Percentiles rank a stretch among this genome's conserved stretches.
These are phyloP conservation scores for Parauchenoglanis punctatus DNA, from an alignment of 2,797 vertebrate species.

Conservation along the genomic window DNA sequence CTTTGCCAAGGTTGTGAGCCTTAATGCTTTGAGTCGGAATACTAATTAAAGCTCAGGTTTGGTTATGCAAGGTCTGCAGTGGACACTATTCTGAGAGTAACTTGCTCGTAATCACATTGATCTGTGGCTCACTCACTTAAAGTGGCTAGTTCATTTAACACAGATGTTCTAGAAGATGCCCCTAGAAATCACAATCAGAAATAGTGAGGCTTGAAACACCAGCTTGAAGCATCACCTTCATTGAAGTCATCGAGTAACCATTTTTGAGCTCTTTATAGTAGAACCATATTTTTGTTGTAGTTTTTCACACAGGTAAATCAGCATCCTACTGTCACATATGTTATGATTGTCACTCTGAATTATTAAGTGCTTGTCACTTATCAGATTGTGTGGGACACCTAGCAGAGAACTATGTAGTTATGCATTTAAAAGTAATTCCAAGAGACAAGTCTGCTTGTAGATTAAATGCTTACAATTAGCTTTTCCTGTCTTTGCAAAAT, in stretches of 20 bases:
- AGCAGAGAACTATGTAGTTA: background rate
- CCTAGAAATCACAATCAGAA: slow-evolving; percentile 33
- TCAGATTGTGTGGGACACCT: background rate
- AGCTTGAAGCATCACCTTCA: background rate
- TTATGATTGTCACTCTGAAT: background rate
- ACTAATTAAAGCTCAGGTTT: slow-evolving; percentile 57
- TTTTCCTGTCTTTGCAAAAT: background rate
- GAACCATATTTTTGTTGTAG: background rate
- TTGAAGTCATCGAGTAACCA: background rate
- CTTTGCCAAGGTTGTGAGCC: background rate
- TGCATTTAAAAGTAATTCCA: background rate
- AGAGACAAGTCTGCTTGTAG: background rate
- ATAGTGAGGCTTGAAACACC: background rate
- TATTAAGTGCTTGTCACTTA: background rate
- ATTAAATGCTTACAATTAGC: background rate
- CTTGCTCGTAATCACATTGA: slow-evolving; percentile 63
- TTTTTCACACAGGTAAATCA: background rate
- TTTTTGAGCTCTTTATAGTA: background rate
- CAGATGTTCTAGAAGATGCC: background rate
- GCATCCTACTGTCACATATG: background rate
- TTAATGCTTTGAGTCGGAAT: slow-evolving; percentile 16
- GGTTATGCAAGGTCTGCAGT: background rate
- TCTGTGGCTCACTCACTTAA: slow-evolving; percentile 56
- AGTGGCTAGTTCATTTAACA: slow-evolving; percentile 55
- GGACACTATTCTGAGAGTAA: slow-evolving; percentile 55